Base-by-base conservation (phyloP, 2,113 vertebrate species). In the Columbina picui region DNA sequence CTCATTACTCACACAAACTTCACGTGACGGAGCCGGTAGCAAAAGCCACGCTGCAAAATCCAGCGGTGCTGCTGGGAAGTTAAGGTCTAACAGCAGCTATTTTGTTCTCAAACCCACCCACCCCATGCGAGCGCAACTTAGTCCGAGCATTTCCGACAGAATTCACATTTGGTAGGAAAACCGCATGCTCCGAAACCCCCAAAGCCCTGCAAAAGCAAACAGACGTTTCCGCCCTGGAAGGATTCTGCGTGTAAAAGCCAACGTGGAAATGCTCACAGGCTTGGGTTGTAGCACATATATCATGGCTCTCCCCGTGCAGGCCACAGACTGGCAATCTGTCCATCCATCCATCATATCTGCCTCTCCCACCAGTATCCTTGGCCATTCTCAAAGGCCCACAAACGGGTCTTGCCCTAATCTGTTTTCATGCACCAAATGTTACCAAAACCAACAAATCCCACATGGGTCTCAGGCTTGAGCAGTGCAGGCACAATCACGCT, bases 401-500 rank as follows among this genome's bases (percentile, higher is more conserved):
- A 96, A 89, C 92, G 89, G 95, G 95, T 95, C 97, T 97, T 29
- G 71, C 94, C 98, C 96, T 81, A 97, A 97, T 97, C 96, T 96
- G 70, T 88, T 92, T 83, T 90, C 89, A 93, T 71, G 27, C 81
- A 56, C 84, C 93, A 96, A 96, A 87, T 75, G 89, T 82, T 95
- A 91, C 47, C 80, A 75, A 96, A 96, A 96, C 43, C 83, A 96
- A 64, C 55, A 91, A 79, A 68, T 8, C 17, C 17, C 73, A 57
- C 22, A 15, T n/a, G 55, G 94, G 38, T 75, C 71, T 64, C 56
- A 92, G 68, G 90, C 89, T 87, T 59, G 50, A 65, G 84, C 82
- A 91, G 74, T 15, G 23, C 92, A 76, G 69, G 89, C 75, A 94
- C 89, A 97, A 91, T 78, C 83, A 90, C 18, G n/a, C 87, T 97